Evolutionary conservation across 1,140 invertebrate species (phyloP).

Genomic region (Microplitis demolitor): DNA sequence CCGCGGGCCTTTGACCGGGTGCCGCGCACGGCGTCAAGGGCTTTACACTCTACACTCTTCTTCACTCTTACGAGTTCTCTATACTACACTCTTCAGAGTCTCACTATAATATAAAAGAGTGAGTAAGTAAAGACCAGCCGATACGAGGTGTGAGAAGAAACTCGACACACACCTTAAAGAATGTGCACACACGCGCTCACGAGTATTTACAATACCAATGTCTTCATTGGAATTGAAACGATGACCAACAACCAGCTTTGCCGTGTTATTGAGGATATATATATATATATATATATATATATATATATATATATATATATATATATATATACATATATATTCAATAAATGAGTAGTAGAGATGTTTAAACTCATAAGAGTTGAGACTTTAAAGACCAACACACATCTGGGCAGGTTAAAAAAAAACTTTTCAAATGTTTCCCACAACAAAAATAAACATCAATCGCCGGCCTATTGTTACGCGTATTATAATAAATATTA

Average conservation of each 20-base stretch:
- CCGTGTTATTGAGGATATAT: background rate
- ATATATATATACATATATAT: background rate
- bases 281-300: background rate
- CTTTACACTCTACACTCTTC: background rate
- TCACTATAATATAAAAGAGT: too few relatives aligned
- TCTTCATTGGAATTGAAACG: conserved; percentile 42
- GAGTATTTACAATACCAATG: conserved; percentile 40
- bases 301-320: background rate
- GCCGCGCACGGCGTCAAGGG: conserved; percentile 51
- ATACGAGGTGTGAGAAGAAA: conserved; percentile 29
- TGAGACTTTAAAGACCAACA: conserved; percentile 5
- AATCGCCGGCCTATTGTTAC: background rate
- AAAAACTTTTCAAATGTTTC: background rate
- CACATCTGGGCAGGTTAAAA: conserved; percentile 39
- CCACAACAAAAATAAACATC: background rate
- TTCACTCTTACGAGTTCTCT: conserved; percentile 12
- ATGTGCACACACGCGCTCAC: background rate
- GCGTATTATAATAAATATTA: conserved; percentile 13
- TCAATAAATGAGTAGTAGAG: background rate
- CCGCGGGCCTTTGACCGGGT: conserved; percentile 61
- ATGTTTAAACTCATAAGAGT: background rate
- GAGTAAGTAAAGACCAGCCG: background rate
- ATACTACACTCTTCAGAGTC: too few relatives aligned
- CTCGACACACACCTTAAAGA: conserved; percentile 1
- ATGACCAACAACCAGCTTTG: background rate